phyloP scores from a whole-genome alignment of 2,888 invertebrate genomes.

The Copidosoma aretas region DNA sequence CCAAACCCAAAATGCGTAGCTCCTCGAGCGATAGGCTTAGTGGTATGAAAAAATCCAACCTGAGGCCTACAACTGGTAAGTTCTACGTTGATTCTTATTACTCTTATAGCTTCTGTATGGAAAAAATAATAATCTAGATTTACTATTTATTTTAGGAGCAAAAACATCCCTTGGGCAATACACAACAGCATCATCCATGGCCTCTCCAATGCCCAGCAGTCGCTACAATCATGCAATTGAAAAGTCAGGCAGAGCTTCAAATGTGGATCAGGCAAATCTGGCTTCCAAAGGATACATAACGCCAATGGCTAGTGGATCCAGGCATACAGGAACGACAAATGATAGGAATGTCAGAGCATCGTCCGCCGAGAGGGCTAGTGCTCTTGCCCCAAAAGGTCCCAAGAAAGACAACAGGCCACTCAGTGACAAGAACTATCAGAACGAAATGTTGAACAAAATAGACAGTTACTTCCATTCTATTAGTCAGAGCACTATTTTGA shows the following conservation, averaged over 20 bases:
- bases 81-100: background rate
- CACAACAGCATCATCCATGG: slow-evolving; percentile 22
- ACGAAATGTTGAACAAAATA: slow-evolving; percentile 52
- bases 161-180: slow-evolving; percentile 40
- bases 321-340: slow-evolving; percentile 21
- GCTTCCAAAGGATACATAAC: slow-evolving; percentile 37
- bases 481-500: slow-evolving; percentile 47
- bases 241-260: slow-evolving; percentile 28
- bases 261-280: slow-evolving; percentile 23
- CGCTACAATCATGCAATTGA: slow-evolving; percentile 34
- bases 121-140: background rate
- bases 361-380: slow-evolving; percentile 53
- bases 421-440: slow-evolving; percentile 54
- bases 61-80: slow-evolving; percentile 48
- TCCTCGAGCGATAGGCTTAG: slow-evolving; percentile 48
- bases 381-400: slow-evolving; percentile 45
- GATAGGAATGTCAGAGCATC: slow-evolving; percentile 48
- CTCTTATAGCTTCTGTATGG: background rate
- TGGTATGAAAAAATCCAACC: slow-evolving; percentile 45
- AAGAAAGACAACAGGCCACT: slow-evolving; percentile 55
- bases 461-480: slow-evolving; percentile 51
- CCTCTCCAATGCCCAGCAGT: slow-evolving; percentile 37
- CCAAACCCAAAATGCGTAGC: slow-evolving; percentile 50
- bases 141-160: slow-evolving; percentile 20
- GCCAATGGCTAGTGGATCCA: slow-evolving; percentile 30